These are phyloP conservation scores for Crypturellus tataupa DNA, from an alignment of 2,797 vertebrate genomes.

Conservation along the genomic window DNA sequence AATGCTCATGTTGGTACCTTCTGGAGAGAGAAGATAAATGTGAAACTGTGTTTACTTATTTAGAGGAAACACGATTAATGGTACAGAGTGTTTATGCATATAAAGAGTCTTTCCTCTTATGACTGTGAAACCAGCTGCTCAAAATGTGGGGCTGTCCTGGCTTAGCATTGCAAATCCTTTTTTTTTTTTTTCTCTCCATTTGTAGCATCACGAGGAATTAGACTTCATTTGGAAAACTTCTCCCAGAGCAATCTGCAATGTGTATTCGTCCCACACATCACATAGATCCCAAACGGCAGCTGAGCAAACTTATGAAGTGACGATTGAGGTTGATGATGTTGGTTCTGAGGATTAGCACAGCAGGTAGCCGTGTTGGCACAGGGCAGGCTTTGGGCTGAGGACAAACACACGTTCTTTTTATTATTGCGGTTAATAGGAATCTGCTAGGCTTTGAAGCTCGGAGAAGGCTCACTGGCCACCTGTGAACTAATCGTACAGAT, in stretches of 20 bases:
- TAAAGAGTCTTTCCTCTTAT: background rate
- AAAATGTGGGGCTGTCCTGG: background rate
- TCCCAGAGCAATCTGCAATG: background rate
- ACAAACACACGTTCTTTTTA: constrained; percentile 81
- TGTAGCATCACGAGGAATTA: fast-evolving
- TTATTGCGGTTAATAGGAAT: constrained; percentile 82
- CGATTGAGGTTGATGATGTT: constrained; percentile 48
- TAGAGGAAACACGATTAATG: background rate
- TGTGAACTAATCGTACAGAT: constrained; percentile 32
- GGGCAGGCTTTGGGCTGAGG: constrained; percentile 80
- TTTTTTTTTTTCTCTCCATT: background rate
- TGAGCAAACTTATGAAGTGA: constrained; percentile 57
- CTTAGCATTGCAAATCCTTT: background rate
- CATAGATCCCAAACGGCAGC: constrained; percentile 9
- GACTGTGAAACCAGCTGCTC: constrained; percentile 7
- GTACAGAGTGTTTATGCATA: background rate
- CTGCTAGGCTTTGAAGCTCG: constrained; percentile 79
- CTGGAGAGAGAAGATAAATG: background rate
- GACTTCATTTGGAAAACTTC: fast-evolving
- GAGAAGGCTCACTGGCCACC: constrained; percentile 72
- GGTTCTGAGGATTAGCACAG: constrained; percentile 70
- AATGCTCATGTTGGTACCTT: background rate
- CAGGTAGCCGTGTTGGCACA: constrained; percentile 56
- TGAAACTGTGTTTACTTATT: background rate
- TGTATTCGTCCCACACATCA: background rate